Evolutionary conservation across 2,797 vertebrate genomes (phyloP).

Genomic region (Periophthalmus magnuspinnatus): DNA sequence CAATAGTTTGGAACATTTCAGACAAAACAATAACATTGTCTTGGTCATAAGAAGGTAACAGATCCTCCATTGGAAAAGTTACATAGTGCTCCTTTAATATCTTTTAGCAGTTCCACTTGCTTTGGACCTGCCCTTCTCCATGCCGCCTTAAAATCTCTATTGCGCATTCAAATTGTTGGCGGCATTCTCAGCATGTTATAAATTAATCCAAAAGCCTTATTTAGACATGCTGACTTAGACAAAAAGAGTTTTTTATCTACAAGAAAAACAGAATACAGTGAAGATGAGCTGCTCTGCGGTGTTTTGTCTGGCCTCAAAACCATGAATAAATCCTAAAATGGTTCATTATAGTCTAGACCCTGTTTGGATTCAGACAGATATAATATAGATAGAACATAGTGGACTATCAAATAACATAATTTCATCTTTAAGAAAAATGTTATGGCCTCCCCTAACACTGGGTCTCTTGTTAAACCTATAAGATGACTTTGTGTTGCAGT

Average conservation of each 20-base stretch:
- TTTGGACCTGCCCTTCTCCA: no score
- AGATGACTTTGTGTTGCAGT: no score
- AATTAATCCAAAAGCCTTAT: not conserved
- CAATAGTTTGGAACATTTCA: no score
- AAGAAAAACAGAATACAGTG: not conserved
- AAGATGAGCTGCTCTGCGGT: not conserved
- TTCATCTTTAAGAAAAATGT: slow-evolving; percentile 13
- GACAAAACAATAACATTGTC: no score
- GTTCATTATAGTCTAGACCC: not conserved
- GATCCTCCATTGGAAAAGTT: no score
- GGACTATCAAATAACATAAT: not conserved
- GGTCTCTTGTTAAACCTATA: no score
- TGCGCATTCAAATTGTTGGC: not conserved
- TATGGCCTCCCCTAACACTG: no score
- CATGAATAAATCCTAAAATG: not conserved
- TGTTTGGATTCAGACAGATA: not conserved
- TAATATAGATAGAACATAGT: not conserved
- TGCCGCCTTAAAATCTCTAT: no score
- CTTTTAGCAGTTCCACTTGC: no score
- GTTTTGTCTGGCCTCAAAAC: not conserved
- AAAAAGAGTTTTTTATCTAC: not conserved
- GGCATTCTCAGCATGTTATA: not conserved
- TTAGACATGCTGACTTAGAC: not conserved
- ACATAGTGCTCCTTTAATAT: no score
- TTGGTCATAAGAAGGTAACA: no score